Evolutionary conservation across 2,797 vertebrate species (phyloP).

Genomic region (Fundulus diaphanus): DNA sequence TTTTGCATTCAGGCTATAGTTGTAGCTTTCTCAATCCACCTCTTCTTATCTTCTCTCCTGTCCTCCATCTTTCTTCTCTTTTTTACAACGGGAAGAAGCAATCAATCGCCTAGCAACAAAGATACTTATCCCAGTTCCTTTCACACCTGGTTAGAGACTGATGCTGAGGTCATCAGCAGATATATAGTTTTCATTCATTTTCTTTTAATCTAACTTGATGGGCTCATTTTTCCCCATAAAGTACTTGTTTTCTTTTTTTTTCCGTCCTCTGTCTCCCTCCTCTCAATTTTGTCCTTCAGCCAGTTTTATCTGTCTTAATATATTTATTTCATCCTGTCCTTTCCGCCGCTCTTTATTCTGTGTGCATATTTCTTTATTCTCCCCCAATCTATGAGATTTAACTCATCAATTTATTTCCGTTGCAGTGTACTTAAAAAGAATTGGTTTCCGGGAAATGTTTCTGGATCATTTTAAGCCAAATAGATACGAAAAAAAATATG

Average conservation of each 20-base stretch:
- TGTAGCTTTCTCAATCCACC: slow-evolving; percentile 17
- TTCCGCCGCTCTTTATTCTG: slow-evolving; percentile 44
- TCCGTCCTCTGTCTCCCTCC: slow-evolving; percentile 28
- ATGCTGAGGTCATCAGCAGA: slow-evolving; percentile 58
- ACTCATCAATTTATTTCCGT: slow-evolving; percentile 40
- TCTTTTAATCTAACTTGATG: slow-evolving; percentile 16
- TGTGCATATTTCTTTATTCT: slow-evolving; percentile 52
- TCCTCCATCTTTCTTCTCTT: slow-evolving; percentile 44
- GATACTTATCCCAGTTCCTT: slow-evolving; percentile 60
- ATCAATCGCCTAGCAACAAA: slow-evolving; percentile 61
- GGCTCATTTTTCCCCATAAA: slow-evolving; percentile 9
- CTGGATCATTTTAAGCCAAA: slow-evolving; percentile 20
- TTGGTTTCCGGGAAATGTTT: slow-evolving; percentile 31
- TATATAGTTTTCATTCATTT: slow-evolving; percentile 43
- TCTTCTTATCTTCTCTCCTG: slow-evolving; percentile 34
- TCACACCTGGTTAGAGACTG: slow-evolving; percentile 56
- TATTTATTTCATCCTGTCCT: slow-evolving; percentile 52
- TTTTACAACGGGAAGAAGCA: slow-evolving; percentile 49
- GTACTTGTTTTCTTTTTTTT: slow-evolving; percentile 17
- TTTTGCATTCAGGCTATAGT: slow-evolving; percentile 43
- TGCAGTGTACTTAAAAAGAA: slow-evolving; percentile 38
- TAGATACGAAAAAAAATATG: slow-evolving; percentile 17
- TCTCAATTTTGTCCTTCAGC: slow-evolving; percentile 40
- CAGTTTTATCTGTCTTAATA: slow-evolving; percentile 39
- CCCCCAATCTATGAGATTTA: slow-evolving; percentile 47